These are phyloP conservation scores for Acrocephalus arundinaceus DNA, from an alignment of 2,113 vertebrate species.

Conservation along the genomic window DNA sequence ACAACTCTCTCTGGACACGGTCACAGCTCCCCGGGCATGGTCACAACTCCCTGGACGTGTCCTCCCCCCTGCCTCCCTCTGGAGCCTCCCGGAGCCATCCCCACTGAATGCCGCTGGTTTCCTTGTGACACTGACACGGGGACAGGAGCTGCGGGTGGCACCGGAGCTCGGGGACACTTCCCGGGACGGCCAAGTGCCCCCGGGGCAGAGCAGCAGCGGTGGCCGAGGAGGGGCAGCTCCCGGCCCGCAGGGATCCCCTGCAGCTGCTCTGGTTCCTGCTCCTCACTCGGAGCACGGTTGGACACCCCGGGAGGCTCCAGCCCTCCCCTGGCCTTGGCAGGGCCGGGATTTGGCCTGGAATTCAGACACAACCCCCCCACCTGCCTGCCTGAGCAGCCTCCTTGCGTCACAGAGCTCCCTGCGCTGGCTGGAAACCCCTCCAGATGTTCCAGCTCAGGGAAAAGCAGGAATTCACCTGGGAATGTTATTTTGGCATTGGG, in stretches of 20 bases:
- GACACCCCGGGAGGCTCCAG: not conserved
- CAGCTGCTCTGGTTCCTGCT: not conserved
- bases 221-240: not conserved
- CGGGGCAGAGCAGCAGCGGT: not conserved
- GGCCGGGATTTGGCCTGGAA: not conserved
- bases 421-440: not conserved
- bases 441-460: not conserved
- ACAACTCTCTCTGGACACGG: not conserved
- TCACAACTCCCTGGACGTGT: accelerated
- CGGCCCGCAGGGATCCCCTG: not conserved
- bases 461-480: not conserved
- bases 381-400: not conserved
- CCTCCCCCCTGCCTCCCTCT: not conserved
- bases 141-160: not conserved
- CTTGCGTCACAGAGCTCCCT: not conserved
- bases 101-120: not conserved
- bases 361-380: not conserved
- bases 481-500: not conserved
- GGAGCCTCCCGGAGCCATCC: not conserved
- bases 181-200: not conserved
- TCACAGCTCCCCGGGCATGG: too few species aligned
- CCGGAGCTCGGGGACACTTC: not conserved
- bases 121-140: not conserved
- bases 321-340: not conserved
- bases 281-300: not conserved